These are phyloP conservation scores for Actinia tenebrosa DNA, from an alignment of 64 coral and sea anemone species.

Conservation along the genomic window DNA sequence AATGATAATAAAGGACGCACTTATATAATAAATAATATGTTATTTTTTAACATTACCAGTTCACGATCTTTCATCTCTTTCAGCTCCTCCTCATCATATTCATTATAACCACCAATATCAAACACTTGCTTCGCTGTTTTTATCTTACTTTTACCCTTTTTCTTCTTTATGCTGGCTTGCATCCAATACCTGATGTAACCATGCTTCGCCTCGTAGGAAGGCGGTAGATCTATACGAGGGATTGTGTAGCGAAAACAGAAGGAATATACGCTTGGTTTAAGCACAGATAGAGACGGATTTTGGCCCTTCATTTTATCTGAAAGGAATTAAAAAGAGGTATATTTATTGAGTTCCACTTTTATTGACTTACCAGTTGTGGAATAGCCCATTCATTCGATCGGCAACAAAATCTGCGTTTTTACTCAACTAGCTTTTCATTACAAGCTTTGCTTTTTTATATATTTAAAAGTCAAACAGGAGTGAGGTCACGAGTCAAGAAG, in stretches of 20 bases:
- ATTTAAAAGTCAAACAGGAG: no score
- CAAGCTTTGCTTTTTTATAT: no score
- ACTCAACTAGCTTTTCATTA: no score
- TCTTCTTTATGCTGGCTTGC: neutral
- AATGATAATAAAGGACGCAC: no score
- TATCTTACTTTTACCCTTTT: neutral
- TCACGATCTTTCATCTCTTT: neutral
- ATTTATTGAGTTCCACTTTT: neutral
- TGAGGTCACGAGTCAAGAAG: no score
- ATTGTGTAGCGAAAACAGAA: constrained; percentile 11
- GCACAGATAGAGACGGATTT: neutral
- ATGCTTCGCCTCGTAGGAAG: constrained; percentile 2
- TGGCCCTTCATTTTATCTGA: neutral
- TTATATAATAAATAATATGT: no score
- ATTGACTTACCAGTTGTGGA: neutral
- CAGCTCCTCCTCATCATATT: constrained; percentile 9
- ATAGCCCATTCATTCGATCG: neutral
- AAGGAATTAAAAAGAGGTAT: neutral
- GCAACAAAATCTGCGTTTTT: no score
- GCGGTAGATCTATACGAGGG: neutral
- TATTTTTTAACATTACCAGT: neutral
- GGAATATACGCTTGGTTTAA: neutral
- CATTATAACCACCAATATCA: neutral
- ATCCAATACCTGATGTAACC: neutral
- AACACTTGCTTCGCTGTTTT: neutral